A percentile compares a stretch with the other conserved stretches of the same genome.
Conservation (phyloP, 2,888 invertebrate species). For the Paralinhomoeus sp. region DNA sequence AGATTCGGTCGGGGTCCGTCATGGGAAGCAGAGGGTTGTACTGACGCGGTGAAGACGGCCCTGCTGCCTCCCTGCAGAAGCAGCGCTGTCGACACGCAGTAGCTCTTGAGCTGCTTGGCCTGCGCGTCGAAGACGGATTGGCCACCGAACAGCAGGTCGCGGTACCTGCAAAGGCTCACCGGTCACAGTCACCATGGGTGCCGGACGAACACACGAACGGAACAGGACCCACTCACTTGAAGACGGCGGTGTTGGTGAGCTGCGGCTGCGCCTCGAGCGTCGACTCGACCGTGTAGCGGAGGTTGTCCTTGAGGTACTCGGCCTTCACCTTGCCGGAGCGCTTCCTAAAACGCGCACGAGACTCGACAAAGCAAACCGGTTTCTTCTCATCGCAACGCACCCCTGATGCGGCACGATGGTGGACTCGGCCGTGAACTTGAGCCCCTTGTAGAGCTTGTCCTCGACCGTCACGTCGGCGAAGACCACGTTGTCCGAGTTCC, state of each 20-base stretch:
- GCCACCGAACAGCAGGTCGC: conserved; percentile 67
- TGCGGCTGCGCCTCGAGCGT: conserved; percentile 16
- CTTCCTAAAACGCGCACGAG: too few relatives aligned
- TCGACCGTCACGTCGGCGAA: conserved; percentile 63
- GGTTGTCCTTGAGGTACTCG: conserved; percentile 55
- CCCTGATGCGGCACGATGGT: conserved; percentile 86
- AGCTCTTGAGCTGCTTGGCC: too few relatives aligned
- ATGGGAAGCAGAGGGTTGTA: too few relatives aligned
- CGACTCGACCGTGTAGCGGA: conserved; percentile 34
- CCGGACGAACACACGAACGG: too few relatives aligned
- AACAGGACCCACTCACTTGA: conserved; percentile 4
- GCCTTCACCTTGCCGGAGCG: conserved; percentile 74
- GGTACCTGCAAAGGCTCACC: conserved; percentile 27
- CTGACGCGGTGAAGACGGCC: too few relatives aligned
- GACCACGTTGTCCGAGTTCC: conserved; percentile 92
- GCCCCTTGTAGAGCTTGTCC: conserved; percentile 68
- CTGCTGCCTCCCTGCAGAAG: too few relatives aligned
- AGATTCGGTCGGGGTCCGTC: too few relatives aligned
- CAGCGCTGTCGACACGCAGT: too few relatives aligned
- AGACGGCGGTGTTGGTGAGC: conserved; percentile 17
- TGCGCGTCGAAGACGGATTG: conserved; percentile 72
- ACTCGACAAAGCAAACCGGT: too few relatives aligned
- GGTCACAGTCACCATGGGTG: too few relatives aligned
- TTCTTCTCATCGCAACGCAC: too few relatives aligned
- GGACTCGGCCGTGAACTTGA: conserved; percentile 70